These are phyloP conservation scores for Strigamia crassipes DNA, from an alignment of 2,888 invertebrate species.

Conservation along the genomic window DNA sequence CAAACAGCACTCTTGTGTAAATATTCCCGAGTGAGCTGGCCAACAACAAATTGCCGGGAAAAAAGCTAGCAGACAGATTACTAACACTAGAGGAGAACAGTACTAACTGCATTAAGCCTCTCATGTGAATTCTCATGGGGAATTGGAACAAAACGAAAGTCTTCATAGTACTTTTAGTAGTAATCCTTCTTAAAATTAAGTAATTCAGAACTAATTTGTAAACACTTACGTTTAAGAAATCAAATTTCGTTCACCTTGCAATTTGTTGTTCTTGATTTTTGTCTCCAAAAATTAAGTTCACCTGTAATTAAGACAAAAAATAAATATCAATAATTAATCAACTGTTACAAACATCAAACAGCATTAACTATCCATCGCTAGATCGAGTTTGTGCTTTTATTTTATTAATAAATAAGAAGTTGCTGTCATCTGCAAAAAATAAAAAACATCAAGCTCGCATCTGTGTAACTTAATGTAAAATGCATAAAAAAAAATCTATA, in stretches of 20 bases:
- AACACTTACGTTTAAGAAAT: neutral
- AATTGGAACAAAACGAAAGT: neutral
- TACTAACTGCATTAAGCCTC: neutral
- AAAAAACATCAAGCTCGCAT: neutral
- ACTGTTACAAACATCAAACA: too few species aligned
- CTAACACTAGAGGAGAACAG: neutral
- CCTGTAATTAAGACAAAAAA: too few species aligned
- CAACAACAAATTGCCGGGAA: neutral
- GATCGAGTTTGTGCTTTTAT: too few species aligned
- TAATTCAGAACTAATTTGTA: neutral
- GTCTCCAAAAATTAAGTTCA: too few species aligned
- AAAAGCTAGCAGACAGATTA: neutral
- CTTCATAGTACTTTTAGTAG: neutral
- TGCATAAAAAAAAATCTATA: constrained; percentile 14
- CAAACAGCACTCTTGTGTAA: neutral
- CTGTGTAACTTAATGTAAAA: neutral
- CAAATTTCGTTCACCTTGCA: too few species aligned
- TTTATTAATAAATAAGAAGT: neutral
- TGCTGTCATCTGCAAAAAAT: neutral
- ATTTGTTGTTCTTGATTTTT: too few species aligned
- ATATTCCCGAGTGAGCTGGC: neutral
- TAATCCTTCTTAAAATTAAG: neutral
- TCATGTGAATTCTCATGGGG: neutral
- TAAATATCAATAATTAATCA: too few species aligned
- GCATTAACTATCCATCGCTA: too few species aligned